These are phyloP conservation scores for Porites australiensis DNA, from an alignment of 64 coral and sea anemone genomes.

Conservation along the genomic window DNA sequence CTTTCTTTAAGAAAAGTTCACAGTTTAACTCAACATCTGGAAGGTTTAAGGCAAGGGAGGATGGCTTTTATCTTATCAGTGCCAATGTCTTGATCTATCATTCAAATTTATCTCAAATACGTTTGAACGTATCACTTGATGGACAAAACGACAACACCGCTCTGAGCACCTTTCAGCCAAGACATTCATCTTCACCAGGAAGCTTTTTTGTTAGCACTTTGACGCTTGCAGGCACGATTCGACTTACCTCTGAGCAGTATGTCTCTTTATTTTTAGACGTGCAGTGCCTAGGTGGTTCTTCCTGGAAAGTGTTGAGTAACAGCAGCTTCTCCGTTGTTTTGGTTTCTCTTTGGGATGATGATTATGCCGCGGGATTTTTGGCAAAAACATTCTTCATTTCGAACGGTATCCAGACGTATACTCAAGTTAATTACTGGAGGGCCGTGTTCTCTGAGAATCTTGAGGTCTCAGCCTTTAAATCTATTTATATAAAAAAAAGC, in stretches of 20 bases:
- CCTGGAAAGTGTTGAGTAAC: background rate
- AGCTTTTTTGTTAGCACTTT: background rate
- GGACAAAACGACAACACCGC: background rate
- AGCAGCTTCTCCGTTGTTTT: constrained; percentile 43
- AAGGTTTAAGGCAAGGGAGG: background rate
- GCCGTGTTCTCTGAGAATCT: background rate
- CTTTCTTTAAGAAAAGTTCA: background rate
- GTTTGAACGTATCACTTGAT: background rate
- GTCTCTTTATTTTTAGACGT: background rate
- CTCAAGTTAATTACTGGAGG: background rate
- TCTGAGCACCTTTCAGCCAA: background rate
- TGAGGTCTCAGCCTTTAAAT: background rate
- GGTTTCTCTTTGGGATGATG: constrained; percentile 7
- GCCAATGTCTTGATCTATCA: background rate
- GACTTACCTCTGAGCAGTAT: background rate
- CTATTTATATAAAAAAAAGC: background rate
- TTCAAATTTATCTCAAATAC: constrained; percentile 1
- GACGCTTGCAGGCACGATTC: background rate
- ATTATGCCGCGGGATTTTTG: constrained; percentile 22
- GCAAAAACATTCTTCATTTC: background rate
- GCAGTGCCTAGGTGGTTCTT: background rate
- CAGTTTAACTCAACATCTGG: constrained; percentile 6
- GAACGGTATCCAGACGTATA: background rate
- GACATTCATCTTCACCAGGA: background rate
- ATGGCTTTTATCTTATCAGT: constrained; percentile 21